Evolutionary conservation across 1,140 invertebrate species (phyloP).

Genomic region (Stenopsyche tienmushanensis): DNA sequence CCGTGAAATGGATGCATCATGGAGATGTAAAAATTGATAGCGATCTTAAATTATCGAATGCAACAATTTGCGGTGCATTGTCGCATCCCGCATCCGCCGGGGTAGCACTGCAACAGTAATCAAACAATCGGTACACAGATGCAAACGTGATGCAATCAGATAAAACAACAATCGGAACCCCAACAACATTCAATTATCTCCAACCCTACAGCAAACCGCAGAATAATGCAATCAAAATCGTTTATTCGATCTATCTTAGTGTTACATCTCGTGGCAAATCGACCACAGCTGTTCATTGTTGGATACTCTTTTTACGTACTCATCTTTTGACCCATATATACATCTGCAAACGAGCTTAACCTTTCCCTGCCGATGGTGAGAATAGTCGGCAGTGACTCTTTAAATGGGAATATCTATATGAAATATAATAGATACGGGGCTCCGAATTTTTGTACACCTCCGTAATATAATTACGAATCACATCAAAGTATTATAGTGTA

Average conservation of each 20-base stretch:
- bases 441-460: no score
- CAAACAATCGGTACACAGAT: slow-evolving; percentile 23
- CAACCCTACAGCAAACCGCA: slow-evolving; percentile 22
- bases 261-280: slow-evolving; percentile 30
- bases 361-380: no score
- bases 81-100: not conserved
- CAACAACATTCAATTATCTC: slow-evolving; percentile 25
- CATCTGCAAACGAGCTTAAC: no score
- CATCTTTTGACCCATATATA: not conserved
- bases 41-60: not conserved
- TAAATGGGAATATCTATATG: no score
- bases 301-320: no score
- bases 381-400: no score
- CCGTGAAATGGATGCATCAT: not conserved
- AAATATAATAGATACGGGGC: no score
- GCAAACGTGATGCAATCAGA: slow-evolving; percentile 14
- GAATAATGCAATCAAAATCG: slow-evolving; percentile 38
- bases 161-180: slow-evolving; percentile 26
- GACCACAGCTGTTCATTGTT: slow-evolving; percentile 17
- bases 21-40: not conserved
- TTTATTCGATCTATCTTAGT: slow-evolving; percentile 35
- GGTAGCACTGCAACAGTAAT: slow-evolving; percentile 9
- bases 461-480: no score
- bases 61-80: not conserved
- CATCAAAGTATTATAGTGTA: no score